A percentile compares a stretch with the other conserved stretches of the same genome.
These are phyloP conservation scores for Lycophotia porphyrea DNA, from an alignment of 2,888 invertebrate genomes.

Conservation along the genomic window DNA sequence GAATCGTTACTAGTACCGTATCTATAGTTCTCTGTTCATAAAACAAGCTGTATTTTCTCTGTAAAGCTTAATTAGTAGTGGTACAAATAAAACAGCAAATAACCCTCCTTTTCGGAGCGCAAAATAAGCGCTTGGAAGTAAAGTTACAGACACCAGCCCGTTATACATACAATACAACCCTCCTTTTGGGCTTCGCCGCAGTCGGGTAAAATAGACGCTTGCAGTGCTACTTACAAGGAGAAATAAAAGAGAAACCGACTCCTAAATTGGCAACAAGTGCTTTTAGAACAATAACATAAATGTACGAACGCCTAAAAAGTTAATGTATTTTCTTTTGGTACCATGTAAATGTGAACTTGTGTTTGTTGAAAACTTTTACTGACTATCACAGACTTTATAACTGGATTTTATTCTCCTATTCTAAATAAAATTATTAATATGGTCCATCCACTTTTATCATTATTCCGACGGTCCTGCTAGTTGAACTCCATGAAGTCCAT, in stretches of 20 bases:
- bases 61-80: slow-evolving; percentile 25
- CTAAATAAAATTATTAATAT: not conserved
- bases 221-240: slow-evolving; percentile 13
- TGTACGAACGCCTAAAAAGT: not conserved
- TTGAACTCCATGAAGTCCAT: no score
- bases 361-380: not conserved
- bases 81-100: slow-evolving; percentile 46
- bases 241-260: not conserved
- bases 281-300: slow-evolving; percentile 2
- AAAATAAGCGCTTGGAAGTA: no score
- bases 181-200: no score
- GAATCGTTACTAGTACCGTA: no score
- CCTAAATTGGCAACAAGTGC: slow-evolving; percentile 10
- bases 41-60: slow-evolving; percentile 25
- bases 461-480: not conserved
- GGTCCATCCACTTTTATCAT: not conserved
- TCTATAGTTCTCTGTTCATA: no score
- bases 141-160: no score
- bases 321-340: not conserved
- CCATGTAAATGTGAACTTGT: slow-evolving; percentile 2
- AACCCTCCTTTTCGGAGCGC: no score
- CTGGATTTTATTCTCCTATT: not conserved
- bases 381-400: not conserved
- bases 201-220: slow-evolving; percentile 39
- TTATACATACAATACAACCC: no score